Conservation (phyloP, 2,113 vertebrate genomes). For the Megaleporinus macrocephalus region DNA sequence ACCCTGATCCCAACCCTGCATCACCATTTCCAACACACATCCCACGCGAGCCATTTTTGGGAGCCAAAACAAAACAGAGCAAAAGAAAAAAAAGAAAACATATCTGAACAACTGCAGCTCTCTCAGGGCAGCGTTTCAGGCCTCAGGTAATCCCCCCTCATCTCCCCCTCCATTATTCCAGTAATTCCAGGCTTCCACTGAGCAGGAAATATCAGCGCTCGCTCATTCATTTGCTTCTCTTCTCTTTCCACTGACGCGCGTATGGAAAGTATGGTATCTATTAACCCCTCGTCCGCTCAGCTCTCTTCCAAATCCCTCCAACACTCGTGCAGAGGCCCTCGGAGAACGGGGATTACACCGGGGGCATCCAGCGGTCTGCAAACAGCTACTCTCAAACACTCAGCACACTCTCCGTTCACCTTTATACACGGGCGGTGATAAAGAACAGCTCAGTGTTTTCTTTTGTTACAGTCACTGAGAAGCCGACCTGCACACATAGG, state of each 20-base stretch:
- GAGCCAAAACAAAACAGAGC: background rate
- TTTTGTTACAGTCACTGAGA: too few relatives aligned
- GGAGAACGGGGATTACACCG: background rate
- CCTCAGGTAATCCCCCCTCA: conserved; percentile 8
- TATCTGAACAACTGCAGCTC: conserved; percentile 10
- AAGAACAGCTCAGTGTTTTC: background rate
- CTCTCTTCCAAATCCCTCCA: conserved; percentile 4
- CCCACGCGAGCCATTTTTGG: background rate
- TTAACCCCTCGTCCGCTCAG: conserved; percentile 20
- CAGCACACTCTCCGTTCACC: background rate
- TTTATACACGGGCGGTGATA: background rate
- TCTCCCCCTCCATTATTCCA: background rate
- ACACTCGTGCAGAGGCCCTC: conserved; percentile 1
- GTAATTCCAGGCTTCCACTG: background rate
- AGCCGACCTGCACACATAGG: too few relatives aligned
- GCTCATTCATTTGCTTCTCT: background rate
- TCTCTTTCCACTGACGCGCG: conserved; percentile 14
- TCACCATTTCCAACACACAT: background rate
- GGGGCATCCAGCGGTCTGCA: background rate
- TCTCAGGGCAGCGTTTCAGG: conserved; percentile 10
- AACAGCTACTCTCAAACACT: conserved; percentile 23
- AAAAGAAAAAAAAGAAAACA: too few relatives aligned
- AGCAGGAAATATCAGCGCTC: background rate
- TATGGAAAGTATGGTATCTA: conserved; percentile 10
- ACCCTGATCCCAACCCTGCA: background rate